Evolutionary conservation across 2,113 vertebrate genomes (phyloP).

Genomic region (Hippocampus guttulatus): DNA sequence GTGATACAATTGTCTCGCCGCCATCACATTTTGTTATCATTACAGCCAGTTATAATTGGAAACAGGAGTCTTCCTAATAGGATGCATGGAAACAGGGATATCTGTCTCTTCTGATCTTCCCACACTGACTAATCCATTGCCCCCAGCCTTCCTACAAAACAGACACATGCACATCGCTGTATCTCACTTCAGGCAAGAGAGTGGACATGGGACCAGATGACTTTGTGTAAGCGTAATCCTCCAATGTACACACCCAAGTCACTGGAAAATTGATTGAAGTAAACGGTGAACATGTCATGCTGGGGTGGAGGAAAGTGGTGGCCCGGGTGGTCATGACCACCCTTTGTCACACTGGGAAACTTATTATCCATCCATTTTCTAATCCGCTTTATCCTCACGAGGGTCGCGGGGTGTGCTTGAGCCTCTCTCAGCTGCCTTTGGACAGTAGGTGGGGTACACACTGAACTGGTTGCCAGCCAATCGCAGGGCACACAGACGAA

Average conservation of each 20-base stretch:
- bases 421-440: too few relatives aligned
- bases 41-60: slow-evolving; percentile 78
- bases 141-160: slow-evolving; percentile 63
- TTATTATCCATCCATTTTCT: too few relatives aligned
- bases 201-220: slow-evolving; percentile 22
- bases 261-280: background rate
- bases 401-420: too few relatives aligned
- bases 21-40: slow-evolving; percentile 73
- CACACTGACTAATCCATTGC: slow-evolving; percentile 66
- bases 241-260: background rate
- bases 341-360: too few relatives aligned
- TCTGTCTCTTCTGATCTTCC: slow-evolving; percentile 82
- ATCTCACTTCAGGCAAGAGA: slow-evolving; percentile 9
- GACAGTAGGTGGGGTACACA: too few relatives aligned
- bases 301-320: too few relatives aligned
- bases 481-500: too few relatives aligned
- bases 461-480: too few relatives aligned
- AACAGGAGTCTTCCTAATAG: slow-evolving; percentile 79
- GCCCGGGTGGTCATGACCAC: too few relatives aligned
- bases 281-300: background rate
- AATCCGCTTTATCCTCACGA: too few relatives aligned
- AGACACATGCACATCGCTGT: background rate
- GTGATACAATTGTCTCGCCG: slow-evolving; percentile 60
- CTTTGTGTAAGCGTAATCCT: background rate
- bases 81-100: slow-evolving; percentile 77